Conservation (phyloP, 1,140 invertebrate species). For the Tyrophagus putrescentiae region DNA sequence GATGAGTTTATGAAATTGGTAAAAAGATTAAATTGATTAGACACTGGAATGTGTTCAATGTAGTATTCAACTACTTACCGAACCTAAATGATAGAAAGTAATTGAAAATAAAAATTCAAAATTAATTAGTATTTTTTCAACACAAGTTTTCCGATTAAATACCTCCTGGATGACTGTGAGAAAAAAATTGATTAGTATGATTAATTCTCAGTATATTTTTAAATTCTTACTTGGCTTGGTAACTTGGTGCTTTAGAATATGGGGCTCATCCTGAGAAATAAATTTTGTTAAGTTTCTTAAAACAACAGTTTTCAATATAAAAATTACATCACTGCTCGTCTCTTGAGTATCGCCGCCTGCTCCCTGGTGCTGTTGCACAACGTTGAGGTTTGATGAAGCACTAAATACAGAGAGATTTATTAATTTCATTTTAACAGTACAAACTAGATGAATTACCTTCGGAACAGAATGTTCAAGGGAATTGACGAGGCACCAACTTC, state of each 20-base stretch:
- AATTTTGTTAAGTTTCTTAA: background rate
- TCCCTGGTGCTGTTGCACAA: slow-evolving; percentile 9
- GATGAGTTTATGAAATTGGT: too few relatives aligned
- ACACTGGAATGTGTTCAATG: too few relatives aligned
- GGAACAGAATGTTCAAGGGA: slow-evolving; percentile 15
- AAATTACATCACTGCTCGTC: background rate
- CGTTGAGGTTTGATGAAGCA: slow-evolving; percentile 7
- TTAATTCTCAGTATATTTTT: background rate
- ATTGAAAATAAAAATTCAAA: too few relatives aligned
- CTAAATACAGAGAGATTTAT: too few relatives aligned
- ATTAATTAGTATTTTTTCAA: too few relatives aligned
- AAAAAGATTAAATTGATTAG: too few relatives aligned
- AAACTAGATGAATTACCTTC: too few relatives aligned
- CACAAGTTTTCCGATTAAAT: too few relatives aligned
- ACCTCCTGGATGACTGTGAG: background rate
- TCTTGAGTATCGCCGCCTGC: slow-evolving; percentile 5
- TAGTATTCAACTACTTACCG: too few relatives aligned
- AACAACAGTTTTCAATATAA: background rate
- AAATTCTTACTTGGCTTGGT: background rate
- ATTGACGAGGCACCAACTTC: slow-evolving; percentile 12
- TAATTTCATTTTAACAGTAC: too few relatives aligned
- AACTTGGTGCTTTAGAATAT: slow-evolving; percentile 4
- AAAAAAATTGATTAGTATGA: background rate
- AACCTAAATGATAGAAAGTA: too few relatives aligned
- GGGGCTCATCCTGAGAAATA: slow-evolving; percentile 10